Conservation (phyloP, 2,113 vertebrate species). For the Guaruba guarouba region DNA sequence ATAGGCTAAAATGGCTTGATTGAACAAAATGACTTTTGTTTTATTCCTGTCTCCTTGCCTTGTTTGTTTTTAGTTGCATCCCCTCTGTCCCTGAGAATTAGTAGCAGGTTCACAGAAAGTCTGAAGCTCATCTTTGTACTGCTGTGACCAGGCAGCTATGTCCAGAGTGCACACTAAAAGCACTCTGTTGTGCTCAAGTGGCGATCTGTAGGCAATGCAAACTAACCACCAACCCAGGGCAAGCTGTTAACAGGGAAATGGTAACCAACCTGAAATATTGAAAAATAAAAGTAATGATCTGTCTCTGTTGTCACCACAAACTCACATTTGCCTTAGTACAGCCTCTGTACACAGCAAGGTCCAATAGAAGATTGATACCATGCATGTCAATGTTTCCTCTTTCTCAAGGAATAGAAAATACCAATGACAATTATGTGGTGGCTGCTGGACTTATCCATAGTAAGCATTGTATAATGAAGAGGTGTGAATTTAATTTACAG, state of each 20-base stretch:
- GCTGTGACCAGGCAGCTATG: not conserved
- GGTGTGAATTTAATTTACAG: not conserved
- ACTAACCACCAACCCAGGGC: not conserved
- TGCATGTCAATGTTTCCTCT: not conserved
- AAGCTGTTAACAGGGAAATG: not conserved
- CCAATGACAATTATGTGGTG: not conserved
- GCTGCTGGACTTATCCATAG: not conserved
- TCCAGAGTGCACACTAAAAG: not conserved
- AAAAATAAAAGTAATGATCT: not conserved
- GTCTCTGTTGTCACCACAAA: not conserved
- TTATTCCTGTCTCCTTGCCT: not conserved
- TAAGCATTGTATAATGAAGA: not conserved
- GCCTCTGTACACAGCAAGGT: not conserved
- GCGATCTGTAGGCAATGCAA: conserved; percentile 27
- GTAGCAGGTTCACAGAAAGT: not conserved
- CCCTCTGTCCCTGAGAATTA: not conserved
- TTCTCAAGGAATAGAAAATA: not conserved
- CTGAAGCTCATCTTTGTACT: not conserved
- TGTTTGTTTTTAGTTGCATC: not conserved
- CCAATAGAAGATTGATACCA: not conserved
- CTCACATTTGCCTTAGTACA: not conserved
- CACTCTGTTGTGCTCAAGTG: conserved; percentile 45
- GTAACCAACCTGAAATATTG: not conserved
- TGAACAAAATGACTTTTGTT: not conserved
- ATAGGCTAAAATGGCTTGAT: not conserved